A percentile compares a stretch with the other conserved stretches of the same genome.
Evolutionary conservation across 1,140 invertebrate species (phyloP).

Genomic region (Leptonema lineaticorne): DNA sequence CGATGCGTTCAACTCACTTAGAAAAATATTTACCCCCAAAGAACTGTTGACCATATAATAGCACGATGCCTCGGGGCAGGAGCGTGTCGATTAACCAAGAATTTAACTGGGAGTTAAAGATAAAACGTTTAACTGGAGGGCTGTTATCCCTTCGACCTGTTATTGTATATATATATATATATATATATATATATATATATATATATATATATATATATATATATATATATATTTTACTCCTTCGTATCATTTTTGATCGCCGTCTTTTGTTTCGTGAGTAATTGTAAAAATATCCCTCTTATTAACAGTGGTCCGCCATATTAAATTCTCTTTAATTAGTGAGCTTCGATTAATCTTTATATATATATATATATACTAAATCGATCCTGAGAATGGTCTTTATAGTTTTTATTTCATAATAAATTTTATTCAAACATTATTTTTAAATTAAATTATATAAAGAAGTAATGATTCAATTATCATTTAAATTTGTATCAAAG

Average conservation of each 20-base stretch:
- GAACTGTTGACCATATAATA: constrained; percentile 28
- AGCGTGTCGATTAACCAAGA: constrained; percentile 34
- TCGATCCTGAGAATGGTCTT: too few species aligned
- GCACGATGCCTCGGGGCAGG: constrained; percentile 14
- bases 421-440: too few species aligned
- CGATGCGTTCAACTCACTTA: constrained; percentile 30
- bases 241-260: too few species aligned
- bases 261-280: constrained; percentile 4
- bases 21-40: constrained; percentile 32
- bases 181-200: too few species aligned
- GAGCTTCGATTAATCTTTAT: background rate
- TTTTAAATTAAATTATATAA: too few species aligned
- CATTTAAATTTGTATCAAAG: too few species aligned
- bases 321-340: constrained; percentile 1
- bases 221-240: too few species aligned
- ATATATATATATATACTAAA: background rate
- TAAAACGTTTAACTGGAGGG: constrained; percentile 31
- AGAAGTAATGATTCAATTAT: too few species aligned
- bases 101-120: constrained; percentile 39
- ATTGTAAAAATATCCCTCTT: constrained; percentile 23
- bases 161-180: too few species aligned
- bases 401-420: too few species aligned
- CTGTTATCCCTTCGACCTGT: constrained; percentile 4
- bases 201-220: too few species aligned
- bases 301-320: background rate